Evolutionary conservation across 2,113 vertebrate genomes (phyloP).

Genomic region (Silurus meridionalis): DNA sequence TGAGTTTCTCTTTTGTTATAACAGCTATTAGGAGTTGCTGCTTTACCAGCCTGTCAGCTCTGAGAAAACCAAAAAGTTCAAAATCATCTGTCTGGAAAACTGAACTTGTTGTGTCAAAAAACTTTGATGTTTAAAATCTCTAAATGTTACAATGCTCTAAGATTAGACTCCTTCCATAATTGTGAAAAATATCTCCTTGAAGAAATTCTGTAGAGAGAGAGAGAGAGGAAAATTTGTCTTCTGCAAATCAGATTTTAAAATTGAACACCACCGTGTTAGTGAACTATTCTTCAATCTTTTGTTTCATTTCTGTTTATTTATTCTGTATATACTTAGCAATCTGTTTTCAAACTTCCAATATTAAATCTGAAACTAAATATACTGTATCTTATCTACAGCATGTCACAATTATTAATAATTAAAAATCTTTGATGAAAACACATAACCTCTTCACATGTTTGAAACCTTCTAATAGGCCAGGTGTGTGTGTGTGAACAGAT

Average conservation of each 20-base stretch:
- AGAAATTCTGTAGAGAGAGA: no score
- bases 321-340: not conserved
- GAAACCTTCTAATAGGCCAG: not conserved
- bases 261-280: not conserved
- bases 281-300: not conserved
- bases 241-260: not conserved
- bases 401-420: not conserved
- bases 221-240: no score
- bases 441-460: not conserved
- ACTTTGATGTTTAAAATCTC: not conserved
- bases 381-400: not conserved
- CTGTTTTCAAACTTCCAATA: not conserved
- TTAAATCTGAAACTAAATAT: not conserved
- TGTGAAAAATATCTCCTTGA: not conserved
- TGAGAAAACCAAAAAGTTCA: not conserved
- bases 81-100: not conserved
- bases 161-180: not conserved
- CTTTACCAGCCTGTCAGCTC: not conserved
- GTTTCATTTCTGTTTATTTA: not conserved
- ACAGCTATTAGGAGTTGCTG: not conserved
- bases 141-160: not conserved
- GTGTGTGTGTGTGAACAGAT: not conserved
- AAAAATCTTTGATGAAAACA: not conserved
- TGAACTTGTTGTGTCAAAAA: not conserved
- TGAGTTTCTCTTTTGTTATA: not conserved